Evolutionary conservation across 2,888 invertebrate species (phyloP), one percentile per base, ranked within the genome.

Genomic region (Apamea sordens): DNA sequence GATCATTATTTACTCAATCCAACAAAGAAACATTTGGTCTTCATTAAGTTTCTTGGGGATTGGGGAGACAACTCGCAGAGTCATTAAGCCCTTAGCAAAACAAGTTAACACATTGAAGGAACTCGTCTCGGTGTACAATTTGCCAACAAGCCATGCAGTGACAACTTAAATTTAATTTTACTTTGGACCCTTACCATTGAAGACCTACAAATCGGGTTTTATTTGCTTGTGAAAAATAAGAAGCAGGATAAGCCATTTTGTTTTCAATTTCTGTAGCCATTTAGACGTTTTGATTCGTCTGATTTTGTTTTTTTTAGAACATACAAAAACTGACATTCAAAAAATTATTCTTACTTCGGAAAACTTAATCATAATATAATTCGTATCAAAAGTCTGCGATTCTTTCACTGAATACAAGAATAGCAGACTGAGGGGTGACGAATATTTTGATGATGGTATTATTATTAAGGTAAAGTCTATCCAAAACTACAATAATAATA

Each of bases 141-240:
- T 86, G 84, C 83, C 80, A 86, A 88, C 89, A 89, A 89, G 85
- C 87, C 86, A 84, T 89, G 87, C 86, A 88, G 85, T 86, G 90
- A 86, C 88, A 88, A 88, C 87, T 87, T 85, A 79, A 88, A 88
- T 87, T 89, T 89, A 90, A 89, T 91, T 88, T 84, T 74, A 79
- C 82, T 87, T 84, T 76, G 61, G 73, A 61, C 80, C 83, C 76
- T 59, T 81, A 85, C 86, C 70, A 85, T 80, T 80, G 79, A 63
- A 36, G 7, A 32, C 7, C 59, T 18, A 11, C 2, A n/a, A 41
- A 2, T 4, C 44, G 2, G 18, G 7, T 44, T 75, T 69, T 41
- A 41, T 28, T 74, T 21, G 3, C 18, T 36, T 36, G 24, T 10
- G 1, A 10, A n/a, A 56, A 11, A 36, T 56, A n/a, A n/a, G 11